A percentile compares a stretch with the other conserved stretches of the same genome.
phyloP scores from a whole-genome alignment of 2,797 vertebrate genomes.

The Pygocentrus nattereri region DNA sequence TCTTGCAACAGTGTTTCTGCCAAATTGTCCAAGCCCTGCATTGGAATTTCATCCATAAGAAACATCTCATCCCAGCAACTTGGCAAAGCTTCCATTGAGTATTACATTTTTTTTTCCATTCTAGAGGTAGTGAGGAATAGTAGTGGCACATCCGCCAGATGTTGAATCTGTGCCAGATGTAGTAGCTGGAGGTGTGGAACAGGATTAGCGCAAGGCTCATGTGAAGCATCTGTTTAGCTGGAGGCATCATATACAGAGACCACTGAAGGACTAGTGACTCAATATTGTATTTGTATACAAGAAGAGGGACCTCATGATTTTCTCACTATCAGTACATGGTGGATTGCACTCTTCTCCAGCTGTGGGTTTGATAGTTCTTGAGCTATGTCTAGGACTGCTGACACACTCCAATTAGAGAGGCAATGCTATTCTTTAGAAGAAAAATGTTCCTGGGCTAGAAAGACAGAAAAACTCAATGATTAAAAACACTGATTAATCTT shows the following conservation, averaged over 20 bases:
- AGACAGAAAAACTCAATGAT: too few relatives aligned
- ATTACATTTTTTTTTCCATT: background rate
- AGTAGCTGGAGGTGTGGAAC: conserved; percentile 14
- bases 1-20: background rate
- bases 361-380: background rate
- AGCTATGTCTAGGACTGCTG: background rate
- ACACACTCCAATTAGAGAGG: background rate
- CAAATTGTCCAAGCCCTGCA: background rate
- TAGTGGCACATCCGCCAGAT: background rate
- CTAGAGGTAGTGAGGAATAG: background rate
- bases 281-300: background rate
- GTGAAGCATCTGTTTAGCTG: conserved; percentile 23
- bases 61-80: background rate
- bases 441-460: background rate
- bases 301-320: background rate
- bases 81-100: background rate
- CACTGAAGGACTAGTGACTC: conserved; percentile 15
- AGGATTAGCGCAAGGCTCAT: conserved; percentile 5
- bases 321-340: background rate
- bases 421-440: too few relatives aligned
- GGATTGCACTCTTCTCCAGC: background rate
- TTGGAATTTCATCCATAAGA: background rate
- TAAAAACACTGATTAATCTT: background rate
- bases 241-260: conserved; percentile 15
- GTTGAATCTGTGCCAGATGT: conserved; percentile 18